These are phyloP conservation scores for Daboia siamensis DNA, from an alignment of 2,113 vertebrate genomes.

Conservation along the genomic window DNA sequence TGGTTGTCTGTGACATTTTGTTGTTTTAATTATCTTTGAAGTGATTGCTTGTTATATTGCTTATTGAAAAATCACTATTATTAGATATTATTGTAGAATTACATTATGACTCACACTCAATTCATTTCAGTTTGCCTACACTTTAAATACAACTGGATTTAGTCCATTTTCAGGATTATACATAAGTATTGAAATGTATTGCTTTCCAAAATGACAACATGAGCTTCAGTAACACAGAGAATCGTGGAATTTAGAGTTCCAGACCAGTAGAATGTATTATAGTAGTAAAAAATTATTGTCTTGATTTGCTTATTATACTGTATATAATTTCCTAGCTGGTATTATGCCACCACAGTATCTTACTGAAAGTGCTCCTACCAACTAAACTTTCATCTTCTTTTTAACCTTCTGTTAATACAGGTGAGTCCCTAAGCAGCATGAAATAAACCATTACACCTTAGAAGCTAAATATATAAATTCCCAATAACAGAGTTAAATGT, in stretches of 20 bases:
- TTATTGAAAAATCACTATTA: not conserved
- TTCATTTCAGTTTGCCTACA: not conserved
- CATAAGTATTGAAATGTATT: not conserved
- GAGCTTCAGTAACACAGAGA: not conserved
- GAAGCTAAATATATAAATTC: slow-evolving; percentile 55
- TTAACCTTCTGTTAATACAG: slow-evolving; percentile 26
- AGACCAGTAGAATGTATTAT: not conserved
- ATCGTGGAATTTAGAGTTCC: too few relatives aligned
- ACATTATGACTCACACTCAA: not conserved
- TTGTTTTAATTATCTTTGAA: not conserved
- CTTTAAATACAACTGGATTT: not conserved
- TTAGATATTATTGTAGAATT: not conserved
- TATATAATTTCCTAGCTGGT: not conserved
- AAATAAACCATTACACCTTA: slow-evolving; percentile 53
- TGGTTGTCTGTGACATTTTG: not conserved
- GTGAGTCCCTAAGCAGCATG: not conserved
- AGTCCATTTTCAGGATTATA: not conserved
- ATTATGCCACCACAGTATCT: not conserved
- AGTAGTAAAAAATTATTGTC: not conserved
- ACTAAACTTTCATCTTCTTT: not conserved
- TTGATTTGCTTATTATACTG: not conserved
- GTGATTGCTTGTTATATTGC: not conserved
- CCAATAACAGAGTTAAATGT: slow-evolving; percentile 42
- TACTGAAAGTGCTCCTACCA: not conserved
- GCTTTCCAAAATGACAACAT: not conserved